phyloP scores from a whole-genome alignment of 2,888 invertebrate genomes.

The Flexamia atlantica region DNA sequence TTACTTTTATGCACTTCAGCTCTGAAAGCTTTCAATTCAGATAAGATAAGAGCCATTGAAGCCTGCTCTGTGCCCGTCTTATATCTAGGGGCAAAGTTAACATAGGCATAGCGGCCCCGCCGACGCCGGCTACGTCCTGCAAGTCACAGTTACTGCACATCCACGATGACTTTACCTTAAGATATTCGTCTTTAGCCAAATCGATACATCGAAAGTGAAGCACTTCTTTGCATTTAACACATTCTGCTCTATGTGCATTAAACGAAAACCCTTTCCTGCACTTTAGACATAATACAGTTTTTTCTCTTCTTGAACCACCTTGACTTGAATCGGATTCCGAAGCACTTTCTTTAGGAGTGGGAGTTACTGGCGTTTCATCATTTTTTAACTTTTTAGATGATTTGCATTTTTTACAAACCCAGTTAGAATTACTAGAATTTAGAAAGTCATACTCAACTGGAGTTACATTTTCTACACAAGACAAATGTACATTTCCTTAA shows the following conservation, averaged over 20 bases:
- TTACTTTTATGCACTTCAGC: background rate
- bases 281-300: background rate
- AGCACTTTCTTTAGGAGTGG: background rate
- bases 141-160: background rate
- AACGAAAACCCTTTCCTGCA: background rate
- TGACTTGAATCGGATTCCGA: background rate
- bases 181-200: background rate
- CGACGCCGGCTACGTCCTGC: no score
- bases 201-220: background rate
- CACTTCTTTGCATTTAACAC: background rate
- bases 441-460: background rate
- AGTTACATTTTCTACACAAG: background rate
- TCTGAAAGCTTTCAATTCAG: conserved; percentile 10
- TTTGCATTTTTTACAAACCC: background rate
- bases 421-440: background rate
- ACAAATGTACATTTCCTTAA: background rate
- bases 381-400: background rate
- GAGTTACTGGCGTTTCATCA: conserved; percentile 3
- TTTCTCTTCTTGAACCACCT: no score
- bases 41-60: background rate
- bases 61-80: no score
- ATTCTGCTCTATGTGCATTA: background rate
- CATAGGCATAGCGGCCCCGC: no score
- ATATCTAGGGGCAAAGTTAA: no score
- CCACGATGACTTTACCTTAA: background rate